Evolutionary conservation across 2,797 vertebrate genomes (phyloP).

Genomic region (Siniperca scherzeri): DNA sequence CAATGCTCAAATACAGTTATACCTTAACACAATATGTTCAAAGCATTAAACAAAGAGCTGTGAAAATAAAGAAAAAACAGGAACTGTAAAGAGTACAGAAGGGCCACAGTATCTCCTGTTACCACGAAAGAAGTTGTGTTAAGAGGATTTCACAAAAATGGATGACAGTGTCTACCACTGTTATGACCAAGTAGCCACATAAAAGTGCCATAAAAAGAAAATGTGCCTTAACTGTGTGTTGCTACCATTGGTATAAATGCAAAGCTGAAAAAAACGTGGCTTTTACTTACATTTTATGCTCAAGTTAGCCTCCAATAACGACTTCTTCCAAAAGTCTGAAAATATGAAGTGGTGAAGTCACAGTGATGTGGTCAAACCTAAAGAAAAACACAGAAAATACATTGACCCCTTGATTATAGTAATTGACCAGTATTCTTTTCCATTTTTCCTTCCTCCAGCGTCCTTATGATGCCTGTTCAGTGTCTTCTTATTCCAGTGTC

Average conservation of each 20-base stretch:
- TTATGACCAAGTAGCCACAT: not conserved
- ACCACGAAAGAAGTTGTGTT: slow-evolving; percentile 38
- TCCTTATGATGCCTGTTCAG: not conserved
- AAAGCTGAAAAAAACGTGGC: not conserved
- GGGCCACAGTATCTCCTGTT: not conserved
- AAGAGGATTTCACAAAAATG: slow-evolving; percentile 7
- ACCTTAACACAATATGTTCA: not conserved
- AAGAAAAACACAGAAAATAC: slow-evolving; percentile 8
- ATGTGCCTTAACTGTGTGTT: not conserved
- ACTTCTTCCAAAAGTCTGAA: slow-evolving; percentile 30
- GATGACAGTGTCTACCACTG: not conserved
- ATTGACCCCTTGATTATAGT: not conserved
- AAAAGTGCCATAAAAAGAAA: not conserved
- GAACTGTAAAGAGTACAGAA: slow-evolving; percentile 22
- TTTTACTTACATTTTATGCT: slow-evolving; percentile 62
- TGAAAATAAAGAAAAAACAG: slow-evolving; percentile 19
- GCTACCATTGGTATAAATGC: not conserved
- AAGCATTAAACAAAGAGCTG: slow-evolving; percentile 4
- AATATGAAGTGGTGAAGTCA: slow-evolving; percentile 64
- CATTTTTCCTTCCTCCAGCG: not conserved
- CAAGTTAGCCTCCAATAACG: slow-evolving; percentile 8
- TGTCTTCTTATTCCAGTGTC: not conserved
- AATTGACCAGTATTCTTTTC: not conserved
- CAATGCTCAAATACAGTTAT: not conserved
- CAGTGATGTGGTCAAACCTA: slow-evolving; percentile 81